These are phyloP conservation scores for Montifringilla adamsi DNA, from an alignment of 2,113 vertebrate species.

Conservation along the genomic window DNA sequence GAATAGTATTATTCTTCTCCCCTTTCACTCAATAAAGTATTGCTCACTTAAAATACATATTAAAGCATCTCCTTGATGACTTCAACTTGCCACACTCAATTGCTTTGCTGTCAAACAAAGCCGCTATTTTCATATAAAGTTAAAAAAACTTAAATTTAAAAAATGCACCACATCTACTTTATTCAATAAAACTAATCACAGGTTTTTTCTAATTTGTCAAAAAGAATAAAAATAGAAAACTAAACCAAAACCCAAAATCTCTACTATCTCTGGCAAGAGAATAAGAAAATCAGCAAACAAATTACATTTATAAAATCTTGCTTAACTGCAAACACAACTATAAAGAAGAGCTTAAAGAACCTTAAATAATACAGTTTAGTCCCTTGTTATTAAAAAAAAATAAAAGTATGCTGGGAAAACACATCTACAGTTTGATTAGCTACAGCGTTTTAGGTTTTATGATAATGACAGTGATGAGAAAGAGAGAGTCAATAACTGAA, in stretches of 20 bases:
- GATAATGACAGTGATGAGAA: slow-evolving; percentile 55
- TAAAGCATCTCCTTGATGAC: not conserved
- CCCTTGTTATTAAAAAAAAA: slow-evolving; percentile 49
- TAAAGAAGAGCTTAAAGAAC: slow-evolving; percentile 22
- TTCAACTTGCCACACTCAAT: not conserved
- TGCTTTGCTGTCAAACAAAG: slow-evolving; percentile 1
- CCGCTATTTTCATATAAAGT: not conserved
- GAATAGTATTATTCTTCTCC: not conserved
- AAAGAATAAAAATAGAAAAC: not conserved
- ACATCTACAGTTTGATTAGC: slow-evolving; percentile 23
- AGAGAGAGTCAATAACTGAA: slow-evolving; percentile 40
- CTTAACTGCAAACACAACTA: slow-evolving; percentile 26
- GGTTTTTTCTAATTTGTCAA: not conserved
- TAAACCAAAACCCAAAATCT: not conserved
- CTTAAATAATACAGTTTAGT: slow-evolving; percentile 47
- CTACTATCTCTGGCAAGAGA: slow-evolving; percentile 55
- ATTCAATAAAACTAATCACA: not conserved
- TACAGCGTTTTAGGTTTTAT: slow-evolving; percentile 23
- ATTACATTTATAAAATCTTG: slow-evolving; percentile 35
- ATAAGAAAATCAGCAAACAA: slow-evolving; percentile 14
- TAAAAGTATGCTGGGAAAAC: slow-evolving; percentile 19
- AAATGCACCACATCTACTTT: not conserved
- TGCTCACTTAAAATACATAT: not conserved
- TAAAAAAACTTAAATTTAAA: not conserved
- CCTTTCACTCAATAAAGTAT: not conserved